phyloP scores from a whole-genome alignment of 2,113 vertebrate genomes.

The Psittacula cyanocephala region DNA sequence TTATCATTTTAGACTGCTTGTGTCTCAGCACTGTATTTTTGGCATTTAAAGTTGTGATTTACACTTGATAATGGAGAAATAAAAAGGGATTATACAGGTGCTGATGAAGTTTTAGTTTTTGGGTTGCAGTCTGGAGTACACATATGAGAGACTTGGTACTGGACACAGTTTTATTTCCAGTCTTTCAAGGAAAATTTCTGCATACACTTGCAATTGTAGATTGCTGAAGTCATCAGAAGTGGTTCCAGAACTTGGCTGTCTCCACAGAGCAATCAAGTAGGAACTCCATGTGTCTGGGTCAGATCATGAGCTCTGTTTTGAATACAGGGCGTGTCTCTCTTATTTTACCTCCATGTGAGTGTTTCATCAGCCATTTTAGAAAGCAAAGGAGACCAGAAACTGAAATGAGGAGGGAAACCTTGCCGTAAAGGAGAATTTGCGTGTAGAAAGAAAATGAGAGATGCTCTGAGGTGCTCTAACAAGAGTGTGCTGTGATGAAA shows the following conservation, averaged over 20 bases:
- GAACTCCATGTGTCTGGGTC: background rate
- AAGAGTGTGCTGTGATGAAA: background rate
- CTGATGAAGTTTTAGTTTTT: background rate
- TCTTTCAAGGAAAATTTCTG: slow-evolving; percentile 31
- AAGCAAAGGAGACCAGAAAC: background rate
- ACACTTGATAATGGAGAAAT: background rate
- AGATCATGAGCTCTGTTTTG: background rate
- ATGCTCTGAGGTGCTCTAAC: background rate
- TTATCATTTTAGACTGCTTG: background rate
- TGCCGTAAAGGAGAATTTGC: background rate
- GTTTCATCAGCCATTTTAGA: background rate
- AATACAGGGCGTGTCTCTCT: background rate
- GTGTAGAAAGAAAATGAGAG: background rate
- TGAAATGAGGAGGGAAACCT: background rate
- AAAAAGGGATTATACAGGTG: background rate
- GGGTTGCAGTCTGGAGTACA: background rate
- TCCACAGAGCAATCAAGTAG: background rate
- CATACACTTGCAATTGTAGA: background rate
- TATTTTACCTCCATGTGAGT: background rate
- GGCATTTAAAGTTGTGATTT: background rate
- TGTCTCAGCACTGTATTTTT: background rate
- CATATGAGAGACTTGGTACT: background rate
- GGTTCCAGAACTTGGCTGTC: background rate
- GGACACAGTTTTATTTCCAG: background rate
- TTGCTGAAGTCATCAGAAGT: background rate